These are phyloP conservation scores for Oconnorella tubifera DNA, from an alignment of 2,888 invertebrate genomes.

Conservation along the genomic window DNA sequence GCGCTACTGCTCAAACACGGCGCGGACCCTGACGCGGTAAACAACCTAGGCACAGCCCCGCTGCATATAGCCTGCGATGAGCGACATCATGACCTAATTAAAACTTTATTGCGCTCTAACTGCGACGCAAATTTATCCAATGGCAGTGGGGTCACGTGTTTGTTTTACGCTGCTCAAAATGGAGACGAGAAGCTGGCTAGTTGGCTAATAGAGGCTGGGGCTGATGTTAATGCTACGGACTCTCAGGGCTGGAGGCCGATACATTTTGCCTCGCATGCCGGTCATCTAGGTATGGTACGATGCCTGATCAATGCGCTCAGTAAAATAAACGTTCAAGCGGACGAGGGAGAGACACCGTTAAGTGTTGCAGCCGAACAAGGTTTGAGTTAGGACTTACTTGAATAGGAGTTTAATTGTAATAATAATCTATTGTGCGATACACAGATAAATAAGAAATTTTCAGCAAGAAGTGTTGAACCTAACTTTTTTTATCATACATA, in stretches of 20 bases:
- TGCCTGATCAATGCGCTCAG: constrained; percentile 9
- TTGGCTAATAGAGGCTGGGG: constrained; percentile 18
- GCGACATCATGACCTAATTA: constrained; percentile 13
- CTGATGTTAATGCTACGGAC: constrained; percentile 22
- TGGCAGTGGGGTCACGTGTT: constrained; percentile 20
- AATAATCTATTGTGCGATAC: no score
- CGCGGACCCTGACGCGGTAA: constrained; percentile 15
- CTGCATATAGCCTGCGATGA: constrained; percentile 30
- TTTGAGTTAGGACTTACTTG: no score
- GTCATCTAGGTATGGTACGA: constrained; percentile 21
- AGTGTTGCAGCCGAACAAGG: constrained; percentile 26
- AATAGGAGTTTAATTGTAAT: no score
- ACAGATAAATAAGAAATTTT: no score
- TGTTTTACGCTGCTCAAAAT: constrained; percentile 28
- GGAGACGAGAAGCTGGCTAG: constrained; percentile 19
- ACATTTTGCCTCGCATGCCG: constrained; percentile 24
- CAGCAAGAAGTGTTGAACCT: no score
- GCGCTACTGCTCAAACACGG: constrained; percentile 15
- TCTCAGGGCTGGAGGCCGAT: constrained; percentile 26
- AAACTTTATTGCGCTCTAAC: constrained; percentile 14
- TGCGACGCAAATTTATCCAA: constrained; percentile 28
- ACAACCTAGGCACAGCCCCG: constrained; percentile 20
- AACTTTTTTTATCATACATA: no score
- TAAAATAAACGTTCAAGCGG: constrained; percentile 19
- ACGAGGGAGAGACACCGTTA: constrained; percentile 26